These are phyloP conservation scores for Orussus abietinus DNA, from an alignment of 1,140 invertebrate species.

Conservation along the genomic window DNA sequence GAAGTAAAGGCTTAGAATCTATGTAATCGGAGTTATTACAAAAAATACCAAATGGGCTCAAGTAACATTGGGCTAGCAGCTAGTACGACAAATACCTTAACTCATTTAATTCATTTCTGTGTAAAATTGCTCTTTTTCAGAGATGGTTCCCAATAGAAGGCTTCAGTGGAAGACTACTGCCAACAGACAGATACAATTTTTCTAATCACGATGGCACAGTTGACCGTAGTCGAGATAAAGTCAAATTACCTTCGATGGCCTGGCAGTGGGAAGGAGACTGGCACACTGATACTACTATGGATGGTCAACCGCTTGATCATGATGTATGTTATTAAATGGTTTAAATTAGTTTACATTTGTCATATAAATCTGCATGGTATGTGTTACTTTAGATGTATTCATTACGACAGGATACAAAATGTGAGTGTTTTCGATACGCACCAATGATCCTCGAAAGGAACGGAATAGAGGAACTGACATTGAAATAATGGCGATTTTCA, in stretches of 20 bases:
- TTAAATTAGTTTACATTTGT: slow-evolving; percentile 6
- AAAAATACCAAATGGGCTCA: too few relatives aligned
- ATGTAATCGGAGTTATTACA: too few relatives aligned
- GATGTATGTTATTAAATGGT: slow-evolving; percentile 58
- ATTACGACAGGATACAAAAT: too few relatives aligned
- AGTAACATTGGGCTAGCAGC: background rate
- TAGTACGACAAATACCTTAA: background rate
- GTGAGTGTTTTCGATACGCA: too few relatives aligned
- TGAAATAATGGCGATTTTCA: too few relatives aligned
- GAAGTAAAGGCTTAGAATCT: too few relatives aligned
- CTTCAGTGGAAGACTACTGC: slow-evolving; percentile 75
- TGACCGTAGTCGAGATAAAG: slow-evolving; percentile 73
- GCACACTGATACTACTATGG: slow-evolving; percentile 81
- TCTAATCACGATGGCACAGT: slow-evolving; percentile 78
- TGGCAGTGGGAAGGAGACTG: slow-evolving; percentile 95
- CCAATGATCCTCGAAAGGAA: too few relatives aligned
- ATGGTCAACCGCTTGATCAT: slow-evolving; percentile 81
- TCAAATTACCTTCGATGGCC: slow-evolving; percentile 82
- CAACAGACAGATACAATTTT: slow-evolving; percentile 82
- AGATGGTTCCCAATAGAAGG: slow-evolving; percentile 88
- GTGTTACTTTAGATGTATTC: too few relatives aligned
- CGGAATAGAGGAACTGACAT: too few relatives aligned
- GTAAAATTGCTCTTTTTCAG: slow-evolving; percentile 45
- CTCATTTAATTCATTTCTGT: slow-evolving; percentile 7
- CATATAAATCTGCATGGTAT: too few relatives aligned